Conservation (phyloP, 2,113 vertebrate genomes). For the Penelope pileata region DNA sequence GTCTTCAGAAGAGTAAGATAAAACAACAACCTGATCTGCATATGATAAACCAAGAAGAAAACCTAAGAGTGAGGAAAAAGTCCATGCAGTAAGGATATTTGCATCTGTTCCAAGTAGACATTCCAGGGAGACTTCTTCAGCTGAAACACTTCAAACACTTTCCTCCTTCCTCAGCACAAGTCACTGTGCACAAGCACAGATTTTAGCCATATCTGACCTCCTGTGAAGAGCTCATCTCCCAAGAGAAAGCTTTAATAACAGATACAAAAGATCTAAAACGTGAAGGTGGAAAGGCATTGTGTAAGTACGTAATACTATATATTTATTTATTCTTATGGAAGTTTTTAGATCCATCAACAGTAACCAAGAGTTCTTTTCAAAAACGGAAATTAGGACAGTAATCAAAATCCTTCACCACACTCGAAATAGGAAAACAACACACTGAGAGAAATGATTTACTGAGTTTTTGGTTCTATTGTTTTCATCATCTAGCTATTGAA, state of each 20-base stretch:
- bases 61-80: not conserved
- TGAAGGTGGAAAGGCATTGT: not conserved
- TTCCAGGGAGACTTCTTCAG: not conserved
- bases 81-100: not conserved
- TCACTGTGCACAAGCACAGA: not conserved
- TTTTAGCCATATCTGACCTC: not conserved
- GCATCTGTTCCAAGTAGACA: not conserved
- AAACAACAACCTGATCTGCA: not conserved
- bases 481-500: not conserved
- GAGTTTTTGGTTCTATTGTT: not conserved
- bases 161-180: not conserved
- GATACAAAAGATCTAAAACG: not conserved
- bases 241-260: not conserved
- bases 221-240: not conserved
- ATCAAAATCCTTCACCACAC: not conserved
- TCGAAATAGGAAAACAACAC: not conserved
- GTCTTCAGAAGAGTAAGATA: not conserved
- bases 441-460: not conserved
- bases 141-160: not conserved
- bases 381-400: not conserved
- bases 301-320: not conserved
- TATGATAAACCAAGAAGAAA: not conserved
- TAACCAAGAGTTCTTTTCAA: not conserved
- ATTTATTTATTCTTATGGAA: not conserved
- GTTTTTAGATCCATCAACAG: not conserved